phyloP scores from a whole-genome alignment of 2,888 invertebrate species.

The Colostygia pectinataria region DNA sequence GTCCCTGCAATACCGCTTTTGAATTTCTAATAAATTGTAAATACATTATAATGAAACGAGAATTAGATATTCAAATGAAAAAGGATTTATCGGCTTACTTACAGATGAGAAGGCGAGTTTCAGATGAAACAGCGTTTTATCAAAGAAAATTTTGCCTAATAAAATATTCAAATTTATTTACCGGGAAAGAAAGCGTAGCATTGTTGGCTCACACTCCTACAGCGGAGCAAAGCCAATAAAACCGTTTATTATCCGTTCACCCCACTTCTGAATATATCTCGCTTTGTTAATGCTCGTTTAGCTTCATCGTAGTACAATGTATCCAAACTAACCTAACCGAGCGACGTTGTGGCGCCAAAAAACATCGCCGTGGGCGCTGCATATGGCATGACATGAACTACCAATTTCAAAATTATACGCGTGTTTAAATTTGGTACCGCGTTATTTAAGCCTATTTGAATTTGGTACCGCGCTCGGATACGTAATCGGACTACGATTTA shows the following conservation, averaged over 20 bases:
- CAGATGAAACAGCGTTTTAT: slow-evolving; percentile 28
- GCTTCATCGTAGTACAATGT: slow-evolving; percentile 34
- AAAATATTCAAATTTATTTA: slow-evolving; percentile 52
- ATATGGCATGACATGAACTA: slow-evolving; percentile 73
- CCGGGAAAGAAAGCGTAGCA: slow-evolving; percentile 47
- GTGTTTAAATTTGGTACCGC: slow-evolving; percentile 71
- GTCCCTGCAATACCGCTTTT: not conserved
- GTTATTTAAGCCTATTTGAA: slow-evolving; percentile 53
- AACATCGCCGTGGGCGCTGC: slow-evolving; percentile 62
- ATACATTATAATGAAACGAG: slow-evolving; percentile 12
- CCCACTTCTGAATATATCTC: slow-evolving; percentile 64
- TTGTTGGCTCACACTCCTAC: slow-evolving; percentile 52
- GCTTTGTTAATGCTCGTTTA: slow-evolving; percentile 61
- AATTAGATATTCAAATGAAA: slow-evolving; percentile 20
- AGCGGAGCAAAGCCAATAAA: slow-evolving; percentile 67
- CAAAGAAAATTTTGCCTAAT: slow-evolving; percentile 27
- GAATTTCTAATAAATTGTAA: slow-evolving; percentile 8
- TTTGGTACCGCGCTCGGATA: slow-evolving; percentile 56
- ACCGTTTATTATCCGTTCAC: slow-evolving; percentile 68
- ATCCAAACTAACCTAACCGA: slow-evolving; percentile 30
- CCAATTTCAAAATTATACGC: slow-evolving; percentile 72
- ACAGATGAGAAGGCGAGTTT: slow-evolving; percentile 15
- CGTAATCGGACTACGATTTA: slow-evolving; percentile 70
- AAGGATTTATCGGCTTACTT: slow-evolving; percentile 22
- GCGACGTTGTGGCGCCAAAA: slow-evolving; percentile 64